phyloP scores from a whole-genome alignment of 2,888 invertebrate species.

The Syrphus vitripennis region DNA sequence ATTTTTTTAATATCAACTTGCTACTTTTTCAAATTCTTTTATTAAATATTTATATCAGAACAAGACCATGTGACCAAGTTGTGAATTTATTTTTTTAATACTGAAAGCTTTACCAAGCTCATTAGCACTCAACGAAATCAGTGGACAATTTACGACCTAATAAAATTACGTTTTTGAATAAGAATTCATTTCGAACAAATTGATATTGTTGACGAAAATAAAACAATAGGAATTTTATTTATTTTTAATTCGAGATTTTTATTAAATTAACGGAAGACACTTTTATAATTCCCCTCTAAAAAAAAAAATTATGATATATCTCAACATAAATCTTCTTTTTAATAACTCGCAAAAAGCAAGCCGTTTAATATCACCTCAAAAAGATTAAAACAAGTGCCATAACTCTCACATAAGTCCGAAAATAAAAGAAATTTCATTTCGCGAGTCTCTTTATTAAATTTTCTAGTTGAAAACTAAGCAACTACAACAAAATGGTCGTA shows the following conservation, averaged over 20 bases:
- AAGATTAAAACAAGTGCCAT: not conserved
- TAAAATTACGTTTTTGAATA: too few species aligned
- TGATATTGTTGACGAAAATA: not conserved
- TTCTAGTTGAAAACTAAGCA: not conserved
- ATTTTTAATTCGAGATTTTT: too few species aligned
- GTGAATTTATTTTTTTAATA: too few species aligned
- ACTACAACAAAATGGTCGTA: not conserved
- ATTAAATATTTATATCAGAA: too few species aligned
- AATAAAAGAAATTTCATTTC: not conserved
- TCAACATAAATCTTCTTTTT: not conserved
- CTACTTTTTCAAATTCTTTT: too few species aligned
- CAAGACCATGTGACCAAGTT: too few species aligned
- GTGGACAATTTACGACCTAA: too few species aligned
- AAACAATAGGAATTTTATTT: not conserved
- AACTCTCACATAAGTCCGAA: not conserved
- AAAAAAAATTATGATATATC: not conserved
- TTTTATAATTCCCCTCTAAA: too few species aligned
- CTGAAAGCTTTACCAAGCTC: too few species aligned
- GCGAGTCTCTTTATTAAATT: not conserved
- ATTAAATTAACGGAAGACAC: too few species aligned
- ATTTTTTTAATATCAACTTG: too few species aligned
- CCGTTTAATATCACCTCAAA: not conserved
- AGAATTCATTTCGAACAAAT: not conserved
- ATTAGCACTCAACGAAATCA: too few species aligned
- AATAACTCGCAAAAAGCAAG: not conserved